Conservation (phyloP, 2,888 invertebrate species). For the Cephus spinipes region DNA sequence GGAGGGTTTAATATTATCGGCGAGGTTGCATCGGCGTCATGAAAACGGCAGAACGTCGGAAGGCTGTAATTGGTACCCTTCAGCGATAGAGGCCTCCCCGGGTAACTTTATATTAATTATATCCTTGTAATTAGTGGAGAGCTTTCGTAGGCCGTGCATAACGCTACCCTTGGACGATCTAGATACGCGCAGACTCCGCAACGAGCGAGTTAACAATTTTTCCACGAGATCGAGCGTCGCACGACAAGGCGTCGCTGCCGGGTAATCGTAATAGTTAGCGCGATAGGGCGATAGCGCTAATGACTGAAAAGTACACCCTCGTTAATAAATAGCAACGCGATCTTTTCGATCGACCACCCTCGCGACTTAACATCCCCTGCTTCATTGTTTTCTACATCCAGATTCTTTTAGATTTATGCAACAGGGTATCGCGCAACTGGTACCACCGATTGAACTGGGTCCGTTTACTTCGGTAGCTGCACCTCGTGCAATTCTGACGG, state of each 20-base stretch:
- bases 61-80: constrained; percentile 30
- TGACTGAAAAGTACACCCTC: constrained; percentile 59
- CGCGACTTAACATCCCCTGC: neutral
- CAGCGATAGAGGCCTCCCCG: neutral
- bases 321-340: constrained; percentile 61
- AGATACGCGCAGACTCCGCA: neutral
- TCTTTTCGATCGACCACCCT: constrained; percentile 27
- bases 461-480: neutral
- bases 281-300: constrained; percentile 50
- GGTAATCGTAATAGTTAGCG: constrained; percentile 57
- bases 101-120: constrained; percentile 35
- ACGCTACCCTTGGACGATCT: neutral
- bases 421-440: neutral
- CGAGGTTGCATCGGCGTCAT: constrained; percentile 18
- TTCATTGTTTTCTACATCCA: neutral
- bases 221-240: neutral
- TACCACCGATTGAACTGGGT: neutral
- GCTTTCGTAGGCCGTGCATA: constrained; percentile 30
- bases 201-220: neutral
- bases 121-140: constrained; percentile 40
- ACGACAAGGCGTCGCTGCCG: neutral
- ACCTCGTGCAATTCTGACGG: neutral
- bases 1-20: constrained; percentile 6
- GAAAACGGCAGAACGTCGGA: constrained; percentile 11
- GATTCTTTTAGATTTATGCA: neutral